These are phyloP conservation scores for Hypomecis punctinalis DNA, from an alignment of 2,888 invertebrate genomes.

Conservation along the genomic window DNA sequence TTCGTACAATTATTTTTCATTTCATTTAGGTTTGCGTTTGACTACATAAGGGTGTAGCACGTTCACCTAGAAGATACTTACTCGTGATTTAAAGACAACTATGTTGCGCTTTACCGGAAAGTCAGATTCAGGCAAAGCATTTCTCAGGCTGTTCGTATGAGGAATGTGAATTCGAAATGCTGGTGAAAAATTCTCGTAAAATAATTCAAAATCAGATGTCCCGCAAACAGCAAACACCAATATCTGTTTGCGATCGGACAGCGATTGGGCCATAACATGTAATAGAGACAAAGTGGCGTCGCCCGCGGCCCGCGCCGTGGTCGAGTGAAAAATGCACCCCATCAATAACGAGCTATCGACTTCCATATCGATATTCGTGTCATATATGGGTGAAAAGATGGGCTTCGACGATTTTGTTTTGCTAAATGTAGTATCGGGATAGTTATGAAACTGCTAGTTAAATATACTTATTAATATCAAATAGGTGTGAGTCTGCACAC, in stretches of 20 bases:
- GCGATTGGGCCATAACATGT: slow-evolving; percentile 40
- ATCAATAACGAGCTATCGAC: slow-evolving; percentile 62
- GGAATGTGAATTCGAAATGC: not conserved
- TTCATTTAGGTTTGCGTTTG: no score
- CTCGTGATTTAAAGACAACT: no score
- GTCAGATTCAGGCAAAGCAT: no score
- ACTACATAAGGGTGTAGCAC: no score
- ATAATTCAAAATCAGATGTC: not conserved
- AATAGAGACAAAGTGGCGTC: slow-evolving; percentile 61
- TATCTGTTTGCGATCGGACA: slow-evolving; percentile 20
- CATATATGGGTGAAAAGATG: slow-evolving; percentile 8
- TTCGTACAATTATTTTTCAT: no score
- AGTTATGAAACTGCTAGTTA: no score
- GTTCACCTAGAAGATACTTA: no score
- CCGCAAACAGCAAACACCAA: not conserved
- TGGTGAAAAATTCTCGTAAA: not conserved
- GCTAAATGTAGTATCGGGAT: no score
- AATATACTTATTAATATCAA: no score
- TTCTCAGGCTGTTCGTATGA: not conserved
- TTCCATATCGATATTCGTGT: slow-evolving; percentile 13
- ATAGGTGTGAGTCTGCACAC: no score
- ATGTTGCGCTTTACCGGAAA: no score
- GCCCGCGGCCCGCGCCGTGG: slow-evolving; percentile 53
- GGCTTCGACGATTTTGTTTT: no score
- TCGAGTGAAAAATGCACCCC: slow-evolving; percentile 67